Percentiles rank a stretch among this genome's conserved stretches.
phyloP scores from a whole-genome alignment of 2,888 invertebrate genomes.

The Tribolium freemani region DNA sequence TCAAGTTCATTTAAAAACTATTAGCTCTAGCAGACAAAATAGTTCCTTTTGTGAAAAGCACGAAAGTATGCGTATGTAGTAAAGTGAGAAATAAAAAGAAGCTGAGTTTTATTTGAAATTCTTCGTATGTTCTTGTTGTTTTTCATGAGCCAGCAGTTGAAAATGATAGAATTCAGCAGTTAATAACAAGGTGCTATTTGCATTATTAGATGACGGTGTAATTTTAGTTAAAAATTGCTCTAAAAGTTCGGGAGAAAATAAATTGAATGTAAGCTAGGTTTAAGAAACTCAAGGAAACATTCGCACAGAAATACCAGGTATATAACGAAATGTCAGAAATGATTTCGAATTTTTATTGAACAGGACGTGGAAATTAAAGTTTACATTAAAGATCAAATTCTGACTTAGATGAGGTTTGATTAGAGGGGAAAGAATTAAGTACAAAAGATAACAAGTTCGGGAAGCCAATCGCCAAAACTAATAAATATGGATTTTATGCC shows the following conservation, averaged over 20 bases:
- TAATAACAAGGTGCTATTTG: constrained; percentile 33
- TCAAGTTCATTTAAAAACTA: too few relatives aligned
- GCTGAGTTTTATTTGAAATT: constrained; percentile 31
- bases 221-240: neutral
- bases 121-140: constrained; percentile 24
- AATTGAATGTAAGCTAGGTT: neutral
- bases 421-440: constrained; percentile 31
- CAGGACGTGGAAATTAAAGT: constrained; percentile 17
- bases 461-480: constrained; percentile 31
- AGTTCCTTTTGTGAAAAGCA: neutral
- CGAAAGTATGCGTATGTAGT: neutral
- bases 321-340: constrained; percentile 10
- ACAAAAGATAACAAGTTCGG: constrained; percentile 29
- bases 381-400: constrained; percentile 32
- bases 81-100: neutral
- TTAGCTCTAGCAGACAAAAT: neutral
- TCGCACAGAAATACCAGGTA: neutral
- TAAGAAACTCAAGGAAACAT: neutral
- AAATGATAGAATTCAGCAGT: constrained; percentile 30
- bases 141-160: constrained; percentile 26
- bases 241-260: neutral
- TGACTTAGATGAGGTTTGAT: constrained; percentile 14
- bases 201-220: constrained; percentile 1
- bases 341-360: constrained; percentile 12
- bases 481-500: constrained; percentile 39